Conservation (phyloP, 2,113 vertebrate genomes). For the Noctilio leporinus region DNA sequence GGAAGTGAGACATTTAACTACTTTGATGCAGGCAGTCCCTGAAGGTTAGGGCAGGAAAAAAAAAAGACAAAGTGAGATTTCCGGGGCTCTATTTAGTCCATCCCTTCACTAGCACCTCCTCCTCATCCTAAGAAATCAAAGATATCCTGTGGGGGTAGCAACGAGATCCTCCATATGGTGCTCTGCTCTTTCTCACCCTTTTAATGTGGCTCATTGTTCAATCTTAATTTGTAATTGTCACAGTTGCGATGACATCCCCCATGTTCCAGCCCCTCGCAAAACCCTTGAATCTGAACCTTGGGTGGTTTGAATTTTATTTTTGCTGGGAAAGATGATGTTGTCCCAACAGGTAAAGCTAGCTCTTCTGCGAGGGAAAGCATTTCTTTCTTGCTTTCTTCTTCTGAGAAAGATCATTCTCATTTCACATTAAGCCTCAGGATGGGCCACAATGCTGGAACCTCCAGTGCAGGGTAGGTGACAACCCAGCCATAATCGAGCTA, state of each 20-base stretch:
- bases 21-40: neutral
- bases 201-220: conserved; percentile 71
- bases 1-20: neutral
- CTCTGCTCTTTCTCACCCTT: conserved; percentile 65
- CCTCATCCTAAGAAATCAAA: conserved; percentile 43
- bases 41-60: neutral
- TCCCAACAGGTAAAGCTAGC: conserved; percentile 56
- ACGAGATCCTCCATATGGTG: conserved; percentile 49
- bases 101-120: conserved; percentile 7
- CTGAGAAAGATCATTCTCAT: conserved; percentile 40
- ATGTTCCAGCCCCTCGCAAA: conserved; percentile 49
- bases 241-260: conserved; percentile 58
- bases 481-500: conserved; percentile 66
- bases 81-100: conserved; percentile 4
- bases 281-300: conserved; percentile 51
- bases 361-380: conserved; percentile 33
- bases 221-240: conserved; percentile 73
- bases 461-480: conserved; percentile 62
- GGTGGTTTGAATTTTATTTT: conserved; percentile 63
- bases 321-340: conserved; percentile 65
- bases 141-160: conserved; percentile 42
- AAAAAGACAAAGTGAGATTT: neutral
- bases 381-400: neutral
- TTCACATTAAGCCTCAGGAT: conserved; percentile 45
- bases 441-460: conserved; percentile 50